Evolutionary conservation across 2,888 invertebrate species (phyloP).

Genomic region (Cyclophora albipunctata): DNA sequence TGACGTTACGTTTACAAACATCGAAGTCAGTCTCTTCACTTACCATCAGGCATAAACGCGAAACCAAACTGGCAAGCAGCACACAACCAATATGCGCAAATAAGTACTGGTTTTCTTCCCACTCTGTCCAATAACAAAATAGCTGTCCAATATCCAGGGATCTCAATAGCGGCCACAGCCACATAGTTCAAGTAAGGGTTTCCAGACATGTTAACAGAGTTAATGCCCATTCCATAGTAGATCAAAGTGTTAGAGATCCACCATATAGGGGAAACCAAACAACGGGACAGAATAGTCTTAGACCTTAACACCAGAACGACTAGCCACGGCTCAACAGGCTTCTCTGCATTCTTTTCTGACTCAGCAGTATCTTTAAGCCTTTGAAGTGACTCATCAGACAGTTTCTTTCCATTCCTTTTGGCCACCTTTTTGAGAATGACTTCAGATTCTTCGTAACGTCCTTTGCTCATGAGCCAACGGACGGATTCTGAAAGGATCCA

Average conservation of each 20-base stretch:
- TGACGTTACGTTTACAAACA: too few relatives aligned
- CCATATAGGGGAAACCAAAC: conserved; percentile 71
- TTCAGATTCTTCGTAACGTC: conserved; percentile 79
- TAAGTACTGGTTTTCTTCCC: conserved; percentile 78
- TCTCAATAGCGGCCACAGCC: conserved; percentile 78
- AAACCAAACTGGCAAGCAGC: conserved; percentile 77
- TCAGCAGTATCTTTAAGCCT: conserved; percentile 52
- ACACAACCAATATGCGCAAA: conserved; percentile 77
- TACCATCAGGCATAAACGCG: conserved; percentile 75
- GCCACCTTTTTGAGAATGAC: conserved; percentile 78
- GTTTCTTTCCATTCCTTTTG: conserved; percentile 72
- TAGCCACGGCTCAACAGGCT: conserved; percentile 51
- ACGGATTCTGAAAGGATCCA: conserved; percentile 85
- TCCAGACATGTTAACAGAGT: conserved; percentile 79
- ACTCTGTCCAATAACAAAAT: conserved; percentile 77
- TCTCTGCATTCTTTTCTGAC: conserved; percentile 39
- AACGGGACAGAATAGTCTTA: conserved; percentile 41
- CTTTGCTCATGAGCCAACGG: conserved; percentile 85
- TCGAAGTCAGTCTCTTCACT: conserved; percentile 4
- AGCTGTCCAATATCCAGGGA: conserved; percentile 82
- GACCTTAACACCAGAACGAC: conserved; percentile 44
- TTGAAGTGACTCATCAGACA: conserved; percentile 72
- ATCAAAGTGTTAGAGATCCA: conserved; percentile 82
- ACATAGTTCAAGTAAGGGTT: conserved; percentile 81
- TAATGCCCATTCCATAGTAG: conserved; percentile 82